phyloP scores from a whole-genome alignment of 2,888 invertebrate genomes.

The Macrosiphum euphorbiae region DNA sequence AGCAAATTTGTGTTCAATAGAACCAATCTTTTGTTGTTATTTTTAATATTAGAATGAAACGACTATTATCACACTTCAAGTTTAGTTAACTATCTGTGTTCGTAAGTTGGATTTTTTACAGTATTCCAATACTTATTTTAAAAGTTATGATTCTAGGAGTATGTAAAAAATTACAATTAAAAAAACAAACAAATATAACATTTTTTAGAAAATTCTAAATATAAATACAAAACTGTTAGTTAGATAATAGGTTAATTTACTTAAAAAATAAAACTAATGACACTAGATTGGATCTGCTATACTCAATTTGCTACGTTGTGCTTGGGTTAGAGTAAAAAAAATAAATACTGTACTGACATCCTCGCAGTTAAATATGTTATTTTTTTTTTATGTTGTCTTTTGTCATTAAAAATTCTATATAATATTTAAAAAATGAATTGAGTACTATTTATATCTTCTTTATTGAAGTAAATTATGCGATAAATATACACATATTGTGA shows the following conservation, averaged over 20 bases:
- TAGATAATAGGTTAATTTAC: neutral
- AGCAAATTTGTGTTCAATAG: no score
- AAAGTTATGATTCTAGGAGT: neutral
- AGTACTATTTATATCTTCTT: neutral
- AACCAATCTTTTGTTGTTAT: no score
- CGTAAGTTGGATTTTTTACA: neutral
- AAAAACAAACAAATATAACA: no score
- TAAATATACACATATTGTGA: conserved; percentile 57
- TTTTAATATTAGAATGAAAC: no score
- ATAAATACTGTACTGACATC: neutral
- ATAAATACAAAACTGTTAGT: neutral
- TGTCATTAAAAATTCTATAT: neutral
- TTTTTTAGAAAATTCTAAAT: no score
- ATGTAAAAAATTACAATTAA: neutral
- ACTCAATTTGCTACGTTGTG: neutral
- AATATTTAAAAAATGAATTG: neutral
- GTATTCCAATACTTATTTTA: neutral
- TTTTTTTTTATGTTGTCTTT: neutral
- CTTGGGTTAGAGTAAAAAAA: neutral
- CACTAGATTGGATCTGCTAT: neutral
- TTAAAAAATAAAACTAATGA: neutral
- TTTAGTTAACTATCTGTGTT: neutral
- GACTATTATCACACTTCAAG: neutral
- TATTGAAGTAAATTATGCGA: conserved; percentile 32
- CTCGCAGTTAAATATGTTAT: neutral